phyloP scores from a whole-genome alignment of 1,140 invertebrate species.

The Adelges cooleyi region DNA sequence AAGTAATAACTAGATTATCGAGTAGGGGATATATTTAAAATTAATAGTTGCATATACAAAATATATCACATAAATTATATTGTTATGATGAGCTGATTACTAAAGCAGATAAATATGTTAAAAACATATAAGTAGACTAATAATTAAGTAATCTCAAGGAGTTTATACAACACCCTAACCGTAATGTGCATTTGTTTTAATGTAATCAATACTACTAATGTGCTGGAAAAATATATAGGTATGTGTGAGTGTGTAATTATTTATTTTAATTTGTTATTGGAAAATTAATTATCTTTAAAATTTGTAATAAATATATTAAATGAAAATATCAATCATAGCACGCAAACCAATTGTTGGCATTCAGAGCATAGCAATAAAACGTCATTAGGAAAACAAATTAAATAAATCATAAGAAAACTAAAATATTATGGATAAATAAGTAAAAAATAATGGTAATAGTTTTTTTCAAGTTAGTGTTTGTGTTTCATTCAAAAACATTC shows the following conservation, averaged over 20 bases:
- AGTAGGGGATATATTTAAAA: too few relatives aligned
- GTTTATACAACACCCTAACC: too few relatives aligned
- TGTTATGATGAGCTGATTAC: too few relatives aligned
- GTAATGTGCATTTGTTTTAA: background rate
- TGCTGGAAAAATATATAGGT: background rate
- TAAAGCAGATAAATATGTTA: too few relatives aligned
- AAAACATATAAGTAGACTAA: too few relatives aligned
- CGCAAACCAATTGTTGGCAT: constrained; percentile 19
- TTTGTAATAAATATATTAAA: background rate
- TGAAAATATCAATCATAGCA: constrained; percentile 2
- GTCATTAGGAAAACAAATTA: background rate
- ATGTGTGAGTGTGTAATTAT: background rate
- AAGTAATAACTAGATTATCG: too few relatives aligned
- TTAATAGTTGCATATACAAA: too few relatives aligned
- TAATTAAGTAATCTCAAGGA: too few relatives aligned
- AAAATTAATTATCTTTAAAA: background rate
- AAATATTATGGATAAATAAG: background rate
- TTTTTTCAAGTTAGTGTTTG: constrained; percentile 10
- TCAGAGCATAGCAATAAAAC: constrained; percentile 18
- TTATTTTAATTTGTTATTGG: background rate
- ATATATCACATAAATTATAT: too few relatives aligned
- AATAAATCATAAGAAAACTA: background rate
- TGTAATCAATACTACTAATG: background rate
- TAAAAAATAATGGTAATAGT: background rate
- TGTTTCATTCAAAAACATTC: constrained; percentile 27